Evolutionary conservation across 1,140 invertebrate genomes (phyloP).

Genomic region (Scaptodrosophila lebanonensis): DNA sequence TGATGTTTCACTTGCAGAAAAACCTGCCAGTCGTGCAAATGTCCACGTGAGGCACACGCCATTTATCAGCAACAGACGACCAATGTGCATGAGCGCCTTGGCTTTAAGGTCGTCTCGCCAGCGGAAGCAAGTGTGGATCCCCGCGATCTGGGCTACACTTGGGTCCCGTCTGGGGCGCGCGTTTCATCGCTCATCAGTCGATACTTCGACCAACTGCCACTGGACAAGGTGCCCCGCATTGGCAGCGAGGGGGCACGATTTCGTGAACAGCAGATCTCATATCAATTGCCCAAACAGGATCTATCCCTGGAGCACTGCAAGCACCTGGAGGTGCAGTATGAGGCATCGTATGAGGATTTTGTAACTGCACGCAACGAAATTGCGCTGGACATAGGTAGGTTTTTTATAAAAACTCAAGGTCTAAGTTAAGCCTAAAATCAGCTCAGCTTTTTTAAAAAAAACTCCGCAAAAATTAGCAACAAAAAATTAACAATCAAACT

Average conservation of each 20-base stretch:
- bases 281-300: conserved; percentile 96
- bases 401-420: neutral
- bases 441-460: too few species aligned
- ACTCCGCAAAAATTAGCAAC: too few species aligned
- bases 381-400: conserved; percentile 93
- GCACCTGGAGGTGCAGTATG: conserved; percentile 87
- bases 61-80: conserved; percentile 91
- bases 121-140: conserved; percentile 78
- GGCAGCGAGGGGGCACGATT: conserved; percentile 87
- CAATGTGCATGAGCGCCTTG: conserved; percentile 82
- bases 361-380: conserved; percentile 94
- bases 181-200: conserved; percentile 82
- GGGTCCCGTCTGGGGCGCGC: conserved; percentile 88
- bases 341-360: conserved; percentile 91
- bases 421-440: too few species aligned
- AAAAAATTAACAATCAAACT: too few species aligned
- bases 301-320: conserved; percentile 92
- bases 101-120: conserved; percentile 81
- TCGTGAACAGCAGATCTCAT: conserved; percentile 89
- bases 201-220: conserved; percentile 86
- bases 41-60: conserved; percentile 86
- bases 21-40: conserved; percentile 90
- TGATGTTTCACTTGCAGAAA: conserved; percentile 56
- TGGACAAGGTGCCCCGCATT: conserved; percentile 86
- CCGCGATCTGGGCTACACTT: conserved; percentile 84